Evolutionary conservation across 53 echinoderm and acorn worm species (phyloP).

Genomic region (Pentamera pediparva): DNA sequence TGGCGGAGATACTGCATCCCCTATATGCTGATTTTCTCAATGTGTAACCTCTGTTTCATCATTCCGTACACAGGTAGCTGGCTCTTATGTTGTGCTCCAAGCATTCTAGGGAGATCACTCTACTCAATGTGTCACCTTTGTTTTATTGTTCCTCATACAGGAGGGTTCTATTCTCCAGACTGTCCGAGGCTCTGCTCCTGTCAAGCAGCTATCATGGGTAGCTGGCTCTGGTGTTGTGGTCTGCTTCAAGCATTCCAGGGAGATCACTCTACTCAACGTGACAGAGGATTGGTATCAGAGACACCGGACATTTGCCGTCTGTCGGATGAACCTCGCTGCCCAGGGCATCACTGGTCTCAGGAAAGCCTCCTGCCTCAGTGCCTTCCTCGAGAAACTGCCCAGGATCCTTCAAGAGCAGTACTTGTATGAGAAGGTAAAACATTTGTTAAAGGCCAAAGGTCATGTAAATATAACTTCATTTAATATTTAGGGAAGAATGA

Average conservation of each 20-base stretch:
- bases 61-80: constrained; percentile 47
- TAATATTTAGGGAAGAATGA: too few species aligned
- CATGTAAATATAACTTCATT: background rate
- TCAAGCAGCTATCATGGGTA: constrained; percentile 81
- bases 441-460: too few species aligned
- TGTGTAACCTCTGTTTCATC: background rate
- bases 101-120: constrained; percentile 60
- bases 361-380: constrained; percentile 82
- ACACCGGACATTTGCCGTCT: constrained; percentile 69
- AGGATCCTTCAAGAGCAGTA: constrained; percentile 92
- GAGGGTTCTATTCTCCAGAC: constrained; percentile 75
- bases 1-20: too few species aligned
- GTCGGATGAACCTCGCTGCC: constrained; percentile 71
- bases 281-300: constrained; percentile 65
- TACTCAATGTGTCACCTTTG: too few species aligned
- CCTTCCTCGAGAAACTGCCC: constrained; percentile 85
- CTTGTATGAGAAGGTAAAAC: constrained; percentile 87
- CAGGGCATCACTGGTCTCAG: constrained; percentile 90
- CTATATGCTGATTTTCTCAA: too few species aligned
- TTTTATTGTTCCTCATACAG: constrained; percentile 27
- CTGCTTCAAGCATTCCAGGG: constrained; percentile 68
- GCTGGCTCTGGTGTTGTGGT: constrained; percentile 53
- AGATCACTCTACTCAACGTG: constrained; percentile 55
- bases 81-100: constrained; percentile 59
- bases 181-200: constrained; percentile 50